Base-by-base conservation (phyloP, 2,113 vertebrate species). In the Prietella phreatophila region DNA sequence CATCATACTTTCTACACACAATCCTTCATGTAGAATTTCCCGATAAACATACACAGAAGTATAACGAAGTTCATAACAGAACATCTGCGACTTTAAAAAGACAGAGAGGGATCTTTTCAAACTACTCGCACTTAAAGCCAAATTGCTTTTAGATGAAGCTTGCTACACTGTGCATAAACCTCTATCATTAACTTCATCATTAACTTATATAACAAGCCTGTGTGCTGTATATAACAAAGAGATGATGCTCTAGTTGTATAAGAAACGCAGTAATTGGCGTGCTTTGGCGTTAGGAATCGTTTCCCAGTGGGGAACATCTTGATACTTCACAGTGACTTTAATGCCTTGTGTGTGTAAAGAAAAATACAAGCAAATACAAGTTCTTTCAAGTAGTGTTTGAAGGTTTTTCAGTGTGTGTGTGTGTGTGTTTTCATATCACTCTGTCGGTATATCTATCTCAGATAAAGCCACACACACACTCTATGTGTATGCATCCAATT, bases 261-360 rank as follows among this genome's bases (percentile, higher is more conserved):
- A 90, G 79, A 89, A 88, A 69, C 55, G 69, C 30, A 71, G 83
- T 73, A 88, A 86, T 92, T 90, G 67, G 78, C 13, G 8, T 17
- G 63, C 76, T 92, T 89, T 93, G 91, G 90, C 90, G 65, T 84
- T 87, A 80, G 85, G 80, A 91, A 89, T 90, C 82, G 63, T 88
- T 87, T 91, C 86, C 93, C 89, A 83, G 15, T 1, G 0, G 89
- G 93, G 89, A 93, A 58, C 84, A 86, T 93, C 88, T 92, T 89
- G 84, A 84, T 55, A 39, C 90, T 80, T 89, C 89, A 92, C 83
- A 90, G 84, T 56, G 63, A 85, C 88, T 85, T 93, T 92, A 91
- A 90, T 84, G 75, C 89, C 90, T 90, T 92, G 63, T 90, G 88
- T 65, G 63, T 56, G 55, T 56, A 17, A 4, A 71, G 91, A 91